phyloP scores from a whole-genome alignment of 2,113 vertebrate species.

The Isichthys henryi region DNA sequence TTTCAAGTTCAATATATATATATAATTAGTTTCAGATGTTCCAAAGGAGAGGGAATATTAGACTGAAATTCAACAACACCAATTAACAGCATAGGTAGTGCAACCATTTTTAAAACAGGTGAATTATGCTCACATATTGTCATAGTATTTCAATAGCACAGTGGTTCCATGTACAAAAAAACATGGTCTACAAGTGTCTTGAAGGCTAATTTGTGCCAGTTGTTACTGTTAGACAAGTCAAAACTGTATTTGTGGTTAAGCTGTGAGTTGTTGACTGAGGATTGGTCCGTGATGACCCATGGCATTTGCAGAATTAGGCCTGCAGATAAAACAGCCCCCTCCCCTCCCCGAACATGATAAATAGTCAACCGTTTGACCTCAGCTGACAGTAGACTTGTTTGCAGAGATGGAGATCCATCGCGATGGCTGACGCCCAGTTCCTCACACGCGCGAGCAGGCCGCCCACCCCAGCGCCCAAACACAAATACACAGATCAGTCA shows the following conservation, averaged over 20 bases:
- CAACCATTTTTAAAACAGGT: background rate
- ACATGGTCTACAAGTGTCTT: background rate
- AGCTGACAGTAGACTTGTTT: slow-evolving; percentile 5
- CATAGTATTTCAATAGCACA: background rate
- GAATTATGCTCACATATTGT: background rate
- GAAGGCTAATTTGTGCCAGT: background rate
- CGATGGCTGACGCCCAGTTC: background rate
- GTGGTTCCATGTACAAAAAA: background rate
- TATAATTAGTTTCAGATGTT: background rate
- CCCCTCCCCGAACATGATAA: background rate
- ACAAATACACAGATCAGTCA: background rate
- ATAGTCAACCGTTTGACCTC: slow-evolving; percentile 7
- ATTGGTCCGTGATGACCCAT: background rate
- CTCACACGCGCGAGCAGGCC: background rate
- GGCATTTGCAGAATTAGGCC: background rate
- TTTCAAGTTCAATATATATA: background rate
- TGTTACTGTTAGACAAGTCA: slow-evolving; percentile 4
- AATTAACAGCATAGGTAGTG: background rate
- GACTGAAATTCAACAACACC: background rate
- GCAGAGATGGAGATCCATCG: background rate
- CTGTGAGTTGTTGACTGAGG: slow-evolving; percentile 2
- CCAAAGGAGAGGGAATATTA: background rate
- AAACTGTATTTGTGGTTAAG: background rate
- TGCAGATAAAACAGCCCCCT: background rate
- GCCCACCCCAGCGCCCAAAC: background rate